Evolutionary conservation across 2,113 vertebrate genomes (phyloP).

Genomic region (Noctilio leporinus): DNA sequence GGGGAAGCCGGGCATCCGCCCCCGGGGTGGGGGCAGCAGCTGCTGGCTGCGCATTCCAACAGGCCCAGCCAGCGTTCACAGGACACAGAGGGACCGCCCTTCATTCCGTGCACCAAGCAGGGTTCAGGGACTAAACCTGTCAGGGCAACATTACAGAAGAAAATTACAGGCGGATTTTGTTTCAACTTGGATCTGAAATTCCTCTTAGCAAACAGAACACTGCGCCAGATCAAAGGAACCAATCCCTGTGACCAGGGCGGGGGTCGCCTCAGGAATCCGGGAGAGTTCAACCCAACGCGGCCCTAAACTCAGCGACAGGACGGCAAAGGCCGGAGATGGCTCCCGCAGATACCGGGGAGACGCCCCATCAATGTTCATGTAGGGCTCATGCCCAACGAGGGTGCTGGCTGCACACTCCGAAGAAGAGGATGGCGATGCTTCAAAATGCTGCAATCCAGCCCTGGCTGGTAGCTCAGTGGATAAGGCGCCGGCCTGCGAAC

Average conservation of each 20-base stretch:
- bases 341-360: background rate
- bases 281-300: fast-evolving
- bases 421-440: fast-evolving
- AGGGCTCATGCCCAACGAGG: background rate
- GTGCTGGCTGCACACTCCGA: fast-evolving
- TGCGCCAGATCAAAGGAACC: background rate
- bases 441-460: background rate
- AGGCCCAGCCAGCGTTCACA: background rate
- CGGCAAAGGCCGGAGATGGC: fast-evolving
- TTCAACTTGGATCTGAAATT: background rate
- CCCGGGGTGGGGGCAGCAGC: background rate
- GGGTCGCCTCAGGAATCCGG: background rate
- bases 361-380: background rate
- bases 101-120: fast-evolving
- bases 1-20: background rate
- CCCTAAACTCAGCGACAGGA: fast-evolving
- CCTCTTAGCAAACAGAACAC: background rate
- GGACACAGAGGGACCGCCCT: background rate
- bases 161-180: background rate
- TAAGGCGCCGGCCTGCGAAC: no score
- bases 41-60: fast-evolving
- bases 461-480: no score
- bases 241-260: background rate
- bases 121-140: background rate
- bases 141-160: background rate